Evolutionary conservation across 30 jellyfish, hydroid and myxozoan species (phyloP), one percentile per base, ranked within the genome.

Genomic region (Morbakka virulenta): DNA sequence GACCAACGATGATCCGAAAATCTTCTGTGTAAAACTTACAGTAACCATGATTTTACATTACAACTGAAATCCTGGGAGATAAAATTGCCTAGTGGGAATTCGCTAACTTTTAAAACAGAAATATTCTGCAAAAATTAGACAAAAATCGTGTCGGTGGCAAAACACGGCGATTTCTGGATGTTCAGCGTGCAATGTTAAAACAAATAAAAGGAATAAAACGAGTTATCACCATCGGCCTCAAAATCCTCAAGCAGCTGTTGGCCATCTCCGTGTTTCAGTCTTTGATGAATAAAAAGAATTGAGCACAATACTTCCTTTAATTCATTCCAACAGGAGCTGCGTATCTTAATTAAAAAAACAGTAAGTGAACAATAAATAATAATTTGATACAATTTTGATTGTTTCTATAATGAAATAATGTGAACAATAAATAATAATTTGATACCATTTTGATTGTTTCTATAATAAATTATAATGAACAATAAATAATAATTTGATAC

Each of bases 201-300:
- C 69, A 21, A 33, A 24, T 1, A 36, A 27, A 26, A 21, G 12
- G 4, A 23, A 36, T 2, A 11, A 52, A 30, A 2, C 11, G 63
- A 2, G 1, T 20, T 31, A 1, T 22, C 67, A 79, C 89, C 89
- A 52, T 81, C 70, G 6, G 80, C 78, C 32, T 72, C 82, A 63
- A 89, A 83, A 30, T 89, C 95, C 35, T 89, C 97, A 62, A 89
- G 92, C 29, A 89, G 89, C 71, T 89, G 83, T 33, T 12, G 14
- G 20, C 88, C 85, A 30, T 64, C 72, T 0, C 87, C 88, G 1
- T 75, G 81, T 52, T 83, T 77, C 12, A 89, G 70, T 53, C 76
- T 89, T 9, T 82, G 83, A 30, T 76, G 65, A 57, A 89, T 83
- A 70, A 81, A 89, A 1, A 76, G 36, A 48, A 89, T 53, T 2